Evolutionary conservation across 2,113 vertebrate species (phyloP).

Genomic region (Microcebus ravelobensis): DNA sequence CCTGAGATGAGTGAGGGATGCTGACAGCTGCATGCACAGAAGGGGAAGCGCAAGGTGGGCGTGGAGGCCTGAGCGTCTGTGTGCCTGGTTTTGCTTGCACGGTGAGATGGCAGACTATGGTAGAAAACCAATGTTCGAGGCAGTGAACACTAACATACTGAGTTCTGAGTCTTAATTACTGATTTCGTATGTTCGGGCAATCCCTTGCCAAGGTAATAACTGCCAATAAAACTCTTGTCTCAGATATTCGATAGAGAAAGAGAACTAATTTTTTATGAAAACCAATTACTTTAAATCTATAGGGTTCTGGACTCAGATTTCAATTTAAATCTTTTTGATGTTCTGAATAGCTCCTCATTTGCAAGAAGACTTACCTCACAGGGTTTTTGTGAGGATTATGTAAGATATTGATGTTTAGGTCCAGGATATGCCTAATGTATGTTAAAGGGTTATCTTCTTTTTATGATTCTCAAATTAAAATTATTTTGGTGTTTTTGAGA

Average conservation of each 20-base stretch:
- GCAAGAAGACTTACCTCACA: not conserved
- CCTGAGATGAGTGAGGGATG: not conserved
- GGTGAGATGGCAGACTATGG: not conserved
- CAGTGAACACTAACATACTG: not conserved
- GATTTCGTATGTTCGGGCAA: conserved; percentile 21
- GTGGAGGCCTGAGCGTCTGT: not conserved
- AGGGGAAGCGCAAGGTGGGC: not conserved
- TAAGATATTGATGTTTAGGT: not conserved
- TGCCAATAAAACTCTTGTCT: conserved; percentile 26
- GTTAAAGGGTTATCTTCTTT: not conserved
- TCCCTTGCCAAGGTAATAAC: conserved; percentile 22
- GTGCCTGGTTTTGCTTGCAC: not conserved
- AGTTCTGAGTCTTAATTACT: conserved; percentile 47
- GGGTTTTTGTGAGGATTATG: not conserved
- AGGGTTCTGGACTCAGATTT: not conserved
- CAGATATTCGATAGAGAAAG: conserved; percentile 20
- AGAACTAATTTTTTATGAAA: not conserved
- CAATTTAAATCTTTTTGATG: not conserved
- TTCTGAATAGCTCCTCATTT: not conserved
- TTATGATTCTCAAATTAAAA: not conserved
- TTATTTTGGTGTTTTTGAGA: not conserved
- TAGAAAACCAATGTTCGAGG: not conserved
- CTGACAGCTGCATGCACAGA: conserved; percentile 52
- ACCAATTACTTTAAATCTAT: not conserved
- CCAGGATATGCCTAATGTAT: too few species aligned